Evolutionary conservation across 2,888 invertebrate species (phyloP), one percentile per base, ranked within the genome.

Genomic region (Heliothis peltigera): DNA sequence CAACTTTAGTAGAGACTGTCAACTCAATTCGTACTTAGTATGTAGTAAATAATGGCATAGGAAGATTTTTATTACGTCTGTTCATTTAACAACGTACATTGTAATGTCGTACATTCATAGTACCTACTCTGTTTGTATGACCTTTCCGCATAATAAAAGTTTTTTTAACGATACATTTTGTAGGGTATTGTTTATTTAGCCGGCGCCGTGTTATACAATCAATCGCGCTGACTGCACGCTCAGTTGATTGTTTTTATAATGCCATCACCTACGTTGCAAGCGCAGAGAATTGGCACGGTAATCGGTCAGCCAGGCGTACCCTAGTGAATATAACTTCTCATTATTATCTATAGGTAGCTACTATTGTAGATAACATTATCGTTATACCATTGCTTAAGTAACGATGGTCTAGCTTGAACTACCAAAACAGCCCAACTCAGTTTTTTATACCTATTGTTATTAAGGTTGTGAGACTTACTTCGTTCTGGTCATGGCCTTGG

Each of bases 401-500:
- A 8, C 2, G 1, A 32, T 8, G n/a, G n/a, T n/a, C n/a, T n/a
- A n/a, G n/a, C n/a, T n/a, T n/a, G n/a, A n/a, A n/a, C n/a, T n/a
- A n/a, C n/a, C n/a, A n/a, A n/a, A n/a, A n/a, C n/a, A n/a, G n/a
- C n/a, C n/a, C n/a, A n/a, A n/a, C n/a, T n/a, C n/a, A n/a, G n/a
- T n/a, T n/a, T n/a, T n/a, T n/a, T n/a, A n/a, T n/a, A n/a, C n/a
- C n/a, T n/a, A n/a, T n/a, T n/a, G n/a, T n/a, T n/a, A n/a, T n/a
- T n/a, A n/a, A n/a, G n/a, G 10, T 39, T 19, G n/a, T 44, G 25
- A 18, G 18, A 64, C 76, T 79, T 81, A 90, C 92, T 91, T 92
- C 91, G 65, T 87, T 91, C 72, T 92, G 92, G 55, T 90, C 91
- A 43, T 86, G 88, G 62, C 80, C 82, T 75, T 90, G 92, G 10